These are phyloP conservation scores for Artibeus jamaicensis DNA, from an alignment of 2,797 vertebrate species.

Conservation along the genomic window DNA sequence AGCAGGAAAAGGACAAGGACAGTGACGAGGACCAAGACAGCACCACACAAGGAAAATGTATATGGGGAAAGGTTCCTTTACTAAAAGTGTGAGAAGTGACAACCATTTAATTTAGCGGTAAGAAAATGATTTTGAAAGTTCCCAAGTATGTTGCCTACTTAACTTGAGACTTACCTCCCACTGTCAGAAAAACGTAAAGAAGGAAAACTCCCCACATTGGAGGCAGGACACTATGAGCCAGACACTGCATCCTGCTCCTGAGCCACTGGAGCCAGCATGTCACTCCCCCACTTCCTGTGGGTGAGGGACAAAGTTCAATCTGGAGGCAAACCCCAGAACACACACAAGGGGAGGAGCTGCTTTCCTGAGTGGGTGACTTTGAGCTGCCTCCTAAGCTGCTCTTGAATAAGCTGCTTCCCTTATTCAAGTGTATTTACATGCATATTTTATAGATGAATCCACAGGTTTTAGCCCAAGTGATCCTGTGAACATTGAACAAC, in stretches of 20 bases:
- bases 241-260: neutral
- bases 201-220: conserved; percentile 13
- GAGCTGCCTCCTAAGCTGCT: neutral
- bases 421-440: neutral
- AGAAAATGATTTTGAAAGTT: conserved; percentile 23
- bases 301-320: neutral
- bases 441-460: neutral
- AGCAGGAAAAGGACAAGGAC: neutral
- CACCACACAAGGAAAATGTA: neutral
- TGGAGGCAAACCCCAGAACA: neutral
- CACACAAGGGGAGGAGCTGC: neutral
- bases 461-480: neutral
- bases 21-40: neutral
- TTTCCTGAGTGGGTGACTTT: neutral
- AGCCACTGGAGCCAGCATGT: neutral
- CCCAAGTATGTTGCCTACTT: neutral
- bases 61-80: neutral
- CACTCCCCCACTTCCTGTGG: neutral
- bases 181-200: neutral
- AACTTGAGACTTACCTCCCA: conserved; percentile 27
- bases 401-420: neutral
- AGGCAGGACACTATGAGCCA: neutral
- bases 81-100: neutral
- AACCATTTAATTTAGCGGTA: neutral
- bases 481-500: neutral